A percentile compares a stretch with the other conserved stretches of the same genome.
Conservation (phyloP, 2,113 vertebrate species). For the Mystacornis crossleyi region DNA sequence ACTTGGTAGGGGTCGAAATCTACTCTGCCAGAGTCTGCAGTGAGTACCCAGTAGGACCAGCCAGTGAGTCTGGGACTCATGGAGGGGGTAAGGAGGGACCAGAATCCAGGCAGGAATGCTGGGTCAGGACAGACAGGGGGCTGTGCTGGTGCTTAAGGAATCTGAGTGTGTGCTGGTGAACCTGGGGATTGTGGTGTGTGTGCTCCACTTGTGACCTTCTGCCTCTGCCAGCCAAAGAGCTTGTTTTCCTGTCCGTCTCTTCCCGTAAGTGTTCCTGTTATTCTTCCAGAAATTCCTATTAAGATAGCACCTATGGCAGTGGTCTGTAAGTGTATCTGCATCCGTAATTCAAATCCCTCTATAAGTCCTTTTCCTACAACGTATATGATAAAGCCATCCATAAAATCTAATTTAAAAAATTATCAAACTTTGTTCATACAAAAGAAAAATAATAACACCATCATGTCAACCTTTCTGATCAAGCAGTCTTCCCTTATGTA, state of each 20-base stretch:
- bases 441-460: neutral
- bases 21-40: neutral
- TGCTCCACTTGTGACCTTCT: neutral
- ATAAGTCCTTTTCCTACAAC: neutral
- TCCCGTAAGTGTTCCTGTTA: neutral
- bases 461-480: neutral
- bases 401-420: neutral
- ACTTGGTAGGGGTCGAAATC: neutral
- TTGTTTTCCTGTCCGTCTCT: neutral
- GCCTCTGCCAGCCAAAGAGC: neutral
- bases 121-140: neutral
- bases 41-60: neutral
- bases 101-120: neutral
- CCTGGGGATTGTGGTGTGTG: neutral
- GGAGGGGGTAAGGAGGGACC: accelerated
- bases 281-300: neutral
- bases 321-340: accelerated
- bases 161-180: neutral
- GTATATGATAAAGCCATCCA: neutral
- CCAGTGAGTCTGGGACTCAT: accelerated
- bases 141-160: neutral
- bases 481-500: neutral
- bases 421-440: neutral
- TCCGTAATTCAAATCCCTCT: neutral
- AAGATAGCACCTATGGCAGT: neutral